Conservation (phyloP, 1,140 invertebrate species). For the Platorchestia sp. region DNA sequence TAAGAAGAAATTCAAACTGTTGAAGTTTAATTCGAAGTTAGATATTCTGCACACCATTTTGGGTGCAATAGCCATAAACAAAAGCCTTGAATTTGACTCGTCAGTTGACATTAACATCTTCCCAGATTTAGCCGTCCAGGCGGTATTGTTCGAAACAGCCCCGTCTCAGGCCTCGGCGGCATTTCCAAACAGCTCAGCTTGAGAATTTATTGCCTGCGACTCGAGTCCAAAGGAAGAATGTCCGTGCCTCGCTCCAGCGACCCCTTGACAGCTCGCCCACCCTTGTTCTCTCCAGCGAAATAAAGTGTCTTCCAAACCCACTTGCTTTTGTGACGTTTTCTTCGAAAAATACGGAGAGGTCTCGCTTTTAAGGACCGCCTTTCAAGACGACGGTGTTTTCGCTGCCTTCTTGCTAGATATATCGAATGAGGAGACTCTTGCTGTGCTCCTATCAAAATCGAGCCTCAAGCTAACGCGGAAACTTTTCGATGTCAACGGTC, state of each 20-base stretch:
- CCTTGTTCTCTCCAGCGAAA: background rate
- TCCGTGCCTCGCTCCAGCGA: background rate
- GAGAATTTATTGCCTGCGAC: background rate
- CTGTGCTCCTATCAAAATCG: background rate
- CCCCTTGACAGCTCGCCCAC: background rate
- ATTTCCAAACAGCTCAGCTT: background rate
- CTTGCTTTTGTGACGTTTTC: slow-evolving; percentile 35
- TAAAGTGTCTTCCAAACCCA: slow-evolving; percentile 16
- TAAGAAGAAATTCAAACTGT: no score
- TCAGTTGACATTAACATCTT: background rate
- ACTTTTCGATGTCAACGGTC: background rate
- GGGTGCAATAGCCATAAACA: background rate
- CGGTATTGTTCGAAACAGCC: background rate
- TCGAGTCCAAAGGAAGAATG: slow-evolving; percentile 11
- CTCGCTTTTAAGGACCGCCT: background rate
- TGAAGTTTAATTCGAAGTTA: no score
- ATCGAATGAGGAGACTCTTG: background rate
- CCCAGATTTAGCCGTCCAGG: background rate
- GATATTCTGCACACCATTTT: no score
- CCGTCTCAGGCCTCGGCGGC: background rate
- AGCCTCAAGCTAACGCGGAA: background rate
- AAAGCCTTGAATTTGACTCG: background rate
- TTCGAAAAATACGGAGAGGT: slow-evolving; percentile 24
- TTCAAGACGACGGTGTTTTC: slow-evolving; percentile 26
- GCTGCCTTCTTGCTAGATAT: background rate